These are phyloP conservation scores for Cotesia chilonis DNA, from an alignment of 1,140 invertebrate species.

Conservation along the genomic window DNA sequence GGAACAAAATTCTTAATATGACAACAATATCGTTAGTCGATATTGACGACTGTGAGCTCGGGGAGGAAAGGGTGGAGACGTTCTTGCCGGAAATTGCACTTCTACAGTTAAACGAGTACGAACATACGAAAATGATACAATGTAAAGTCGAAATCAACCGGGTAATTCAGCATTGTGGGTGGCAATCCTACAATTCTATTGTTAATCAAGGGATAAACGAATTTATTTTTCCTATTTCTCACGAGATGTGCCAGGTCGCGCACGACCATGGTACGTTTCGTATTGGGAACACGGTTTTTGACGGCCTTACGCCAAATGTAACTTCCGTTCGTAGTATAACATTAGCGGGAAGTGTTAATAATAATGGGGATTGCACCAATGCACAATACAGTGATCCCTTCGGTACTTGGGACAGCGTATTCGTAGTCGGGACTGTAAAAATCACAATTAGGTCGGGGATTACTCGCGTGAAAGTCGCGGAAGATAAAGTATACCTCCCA, in stretches of 20 bases:
- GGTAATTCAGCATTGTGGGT: too few relatives aligned
- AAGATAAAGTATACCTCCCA: constrained; percentile 30
- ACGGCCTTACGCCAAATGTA: too few relatives aligned
- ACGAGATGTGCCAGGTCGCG: too few relatives aligned
- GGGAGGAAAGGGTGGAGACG: background rate
- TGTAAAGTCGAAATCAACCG: constrained; percentile 15
- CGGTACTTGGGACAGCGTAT: too few relatives aligned
- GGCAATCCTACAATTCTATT: too few relatives aligned
- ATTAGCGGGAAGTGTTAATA: too few relatives aligned
- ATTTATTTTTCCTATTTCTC: too few relatives aligned
- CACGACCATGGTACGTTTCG: too few relatives aligned
- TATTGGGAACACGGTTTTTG: background rate
- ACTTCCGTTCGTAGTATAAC: too few relatives aligned
- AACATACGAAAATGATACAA: background rate
- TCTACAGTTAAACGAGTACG: constrained; percentile 9
- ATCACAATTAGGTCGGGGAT: constrained; percentile 21
- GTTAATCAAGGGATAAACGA: too few relatives aligned
- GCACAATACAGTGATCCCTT: too few relatives aligned
- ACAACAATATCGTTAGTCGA: constrained; percentile 15
- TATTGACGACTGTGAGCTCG: constrained; percentile 4
- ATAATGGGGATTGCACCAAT: too few relatives aligned
- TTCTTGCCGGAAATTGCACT: background rate
- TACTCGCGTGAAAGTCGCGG: constrained; percentile 14
- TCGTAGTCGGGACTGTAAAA: constrained; percentile 24
- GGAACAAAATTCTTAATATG: background rate